phyloP scores from a whole-genome alignment of 1,140 invertebrate genomes.

The Microplitis demolitor region DNA sequence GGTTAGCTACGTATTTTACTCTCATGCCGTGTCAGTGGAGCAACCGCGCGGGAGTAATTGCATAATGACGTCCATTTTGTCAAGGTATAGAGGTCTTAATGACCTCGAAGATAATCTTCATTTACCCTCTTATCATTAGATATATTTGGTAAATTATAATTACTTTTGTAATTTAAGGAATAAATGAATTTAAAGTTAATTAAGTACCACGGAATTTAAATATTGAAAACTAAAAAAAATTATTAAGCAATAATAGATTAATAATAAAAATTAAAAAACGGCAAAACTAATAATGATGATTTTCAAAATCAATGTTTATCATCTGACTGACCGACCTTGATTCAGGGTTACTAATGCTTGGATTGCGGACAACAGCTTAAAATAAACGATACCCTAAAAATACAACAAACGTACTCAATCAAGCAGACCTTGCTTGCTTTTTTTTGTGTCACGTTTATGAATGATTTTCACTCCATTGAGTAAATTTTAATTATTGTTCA shows the following conservation, averaged over 20 bases:
- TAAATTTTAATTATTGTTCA: not conserved
- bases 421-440: conserved; percentile 3
- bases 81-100: conserved; percentile 28
- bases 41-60: conserved; percentile 32
- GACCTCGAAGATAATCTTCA: conserved; percentile 32
- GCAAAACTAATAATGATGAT: not conserved
- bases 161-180: no score
- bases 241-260: no score
- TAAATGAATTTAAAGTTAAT: no score
- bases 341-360: conserved; percentile 29
- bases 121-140: not conserved
- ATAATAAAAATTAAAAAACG: conserved; percentile 29
- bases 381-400: conserved; percentile 20
- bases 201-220: no score
- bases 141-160: not conserved
- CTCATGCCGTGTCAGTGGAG: conserved; percentile 30
- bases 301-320: conserved; percentile 30
- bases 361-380: conserved; percentile 22
- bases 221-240: no score
- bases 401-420: not conserved
- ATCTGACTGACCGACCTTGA: conserved; percentile 29
- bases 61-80: conserved; percentile 52
- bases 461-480: not conserved
- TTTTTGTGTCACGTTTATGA: conserved; percentile 11
- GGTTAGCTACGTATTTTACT: conserved; percentile 26